Percentiles rank a stretch among this genome's conserved stretches.
Evolutionary conservation across 2,888 invertebrate genomes (phyloP).

Genomic region (Drosophila phalerata): DNA sequence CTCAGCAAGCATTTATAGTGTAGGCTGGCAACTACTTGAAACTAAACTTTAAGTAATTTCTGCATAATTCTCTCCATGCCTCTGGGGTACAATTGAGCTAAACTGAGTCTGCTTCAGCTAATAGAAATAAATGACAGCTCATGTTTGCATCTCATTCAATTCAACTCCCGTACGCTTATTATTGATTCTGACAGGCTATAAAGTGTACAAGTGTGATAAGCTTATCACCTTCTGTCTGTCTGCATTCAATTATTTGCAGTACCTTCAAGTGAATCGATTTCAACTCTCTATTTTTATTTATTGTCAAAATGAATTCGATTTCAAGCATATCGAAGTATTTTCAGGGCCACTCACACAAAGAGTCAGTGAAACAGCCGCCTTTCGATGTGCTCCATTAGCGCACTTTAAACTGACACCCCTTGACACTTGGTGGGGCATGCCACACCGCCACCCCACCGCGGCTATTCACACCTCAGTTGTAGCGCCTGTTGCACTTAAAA

Average conservation of each 20-base stretch:
- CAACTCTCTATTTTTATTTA: not conserved
- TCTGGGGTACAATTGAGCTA: slow-evolving; percentile 57
- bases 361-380: not conserved
- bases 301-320: slow-evolving; percentile 6
- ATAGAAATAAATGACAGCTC: slow-evolving; percentile 48
- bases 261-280: not conserved
- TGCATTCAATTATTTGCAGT: not conserved
- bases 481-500: slow-evolving; percentile 66
- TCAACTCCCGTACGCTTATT: not conserved
- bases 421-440: slow-evolving; percentile 16
- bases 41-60: slow-evolving; percentile 74
- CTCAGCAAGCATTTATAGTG: slow-evolving; percentile 52
- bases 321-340: not conserved
- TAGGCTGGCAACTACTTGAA: slow-evolving; percentile 63
- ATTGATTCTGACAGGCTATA: slow-evolving; percentile 24
- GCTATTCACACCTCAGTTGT: slow-evolving; percentile 59
- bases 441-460: not conserved
- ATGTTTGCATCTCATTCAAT: slow-evolving; percentile 16
- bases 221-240: not conserved
- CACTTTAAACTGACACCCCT: slow-evolving; percentile 48
- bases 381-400: slow-evolving; percentile 56
- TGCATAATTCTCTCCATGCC: slow-evolving; percentile 68
- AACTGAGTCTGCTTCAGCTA: slow-evolving; percentile 37
- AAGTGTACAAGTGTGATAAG: slow-evolving; percentile 3
- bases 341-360: slow-evolving; percentile 5